phyloP scores from a whole-genome alignment of 2,888 invertebrate genomes.

The Venustoraphidia nigricollis region DNA sequence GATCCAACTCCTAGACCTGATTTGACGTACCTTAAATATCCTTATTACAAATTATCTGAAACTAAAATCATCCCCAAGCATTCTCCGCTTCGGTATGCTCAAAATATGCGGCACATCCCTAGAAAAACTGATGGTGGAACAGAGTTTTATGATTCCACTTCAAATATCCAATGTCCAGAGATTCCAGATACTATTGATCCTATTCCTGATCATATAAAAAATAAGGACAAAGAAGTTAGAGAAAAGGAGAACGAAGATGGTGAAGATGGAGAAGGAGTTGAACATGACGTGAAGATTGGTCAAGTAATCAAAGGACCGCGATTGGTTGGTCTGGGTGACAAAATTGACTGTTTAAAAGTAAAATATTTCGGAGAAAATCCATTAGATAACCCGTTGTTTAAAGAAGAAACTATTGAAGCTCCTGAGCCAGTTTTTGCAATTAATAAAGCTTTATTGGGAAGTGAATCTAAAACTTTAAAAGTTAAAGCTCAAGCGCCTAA shows the following conservation, averaged over 20 bases:
- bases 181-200: conserved; percentile 37
- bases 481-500: no score
- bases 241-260: conserved; percentile 17
- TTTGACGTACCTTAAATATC: conserved; percentile 36
- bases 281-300: conserved; percentile 15
- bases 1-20: conserved; percentile 11
- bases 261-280: conserved; percentile 18
- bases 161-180: conserved; percentile 34
- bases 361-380: conserved; percentile 64
- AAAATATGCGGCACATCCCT: conserved; percentile 45
- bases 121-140: conserved; percentile 46
- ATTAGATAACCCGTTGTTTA: conserved; percentile 57
- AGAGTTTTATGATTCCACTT: conserved; percentile 54
- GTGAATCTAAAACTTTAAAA: background rate
- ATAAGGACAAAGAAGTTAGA: conserved; percentile 23
- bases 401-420: conserved; percentile 34
- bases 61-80: conserved; percentile 30
- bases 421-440: conserved; percentile 29
- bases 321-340: conserved; percentile 48
- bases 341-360: conserved; percentile 56
- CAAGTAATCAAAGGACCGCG: conserved; percentile 31
- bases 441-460: conserved; percentile 4
- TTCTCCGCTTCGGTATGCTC: conserved; percentile 51
- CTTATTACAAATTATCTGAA: conserved; percentile 37
- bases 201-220: conserved; percentile 30